Evolutionary conservation across 2,113 vertebrate genomes (phyloP), one percentile per base, ranked within the genome.

Genomic region (Beaufortia kweichowensis): DNA sequence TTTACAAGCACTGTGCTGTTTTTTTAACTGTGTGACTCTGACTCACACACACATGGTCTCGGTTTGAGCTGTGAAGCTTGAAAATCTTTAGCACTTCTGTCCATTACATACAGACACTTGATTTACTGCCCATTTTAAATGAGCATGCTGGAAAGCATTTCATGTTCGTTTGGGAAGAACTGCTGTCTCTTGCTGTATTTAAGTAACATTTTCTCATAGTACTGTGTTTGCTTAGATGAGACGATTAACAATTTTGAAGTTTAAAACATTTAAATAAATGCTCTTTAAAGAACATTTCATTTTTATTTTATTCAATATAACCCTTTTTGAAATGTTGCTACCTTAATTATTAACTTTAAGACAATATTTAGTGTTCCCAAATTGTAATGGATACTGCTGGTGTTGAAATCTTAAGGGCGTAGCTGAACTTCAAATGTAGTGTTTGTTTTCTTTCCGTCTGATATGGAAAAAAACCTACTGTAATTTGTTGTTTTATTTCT

Each of bases 1-100:
- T 65, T 75, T 31, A 50, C 19, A 21, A 64, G 61, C 46, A 70
- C 43, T 62, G 64, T 67, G 60, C 28, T 72, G 77, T 64, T 72
- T 60, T 10, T 61, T 72, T 39, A n/a, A 19, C 23, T 72, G 68
- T 65, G 41, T 23, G 23, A 72, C 23, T 24, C 23, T 53, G 29
- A 62, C 46, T 78, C 21, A 71, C 28, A 50, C 64, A 70, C 9
- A 35, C 48, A 55, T 53, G 43, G 67, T 35, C 48, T 56, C 48
- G 21, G 29, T 55, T 59, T 23, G 63, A 55, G 59, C 66, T 55
- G 71, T 59, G 61, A 66, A 64, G 26, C 53, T 26, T 28, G 29
- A 33, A 57, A 43, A 79, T 28, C 23, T 55, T 76, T 29, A 11
- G 64, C 73, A 43, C 57, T 67, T 57, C 26, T 61, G 55, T 41